Evolutionary conservation across 2,797 vertebrate genomes (phyloP).

Genomic region (Erpetoichthys calabaricus): DNA sequence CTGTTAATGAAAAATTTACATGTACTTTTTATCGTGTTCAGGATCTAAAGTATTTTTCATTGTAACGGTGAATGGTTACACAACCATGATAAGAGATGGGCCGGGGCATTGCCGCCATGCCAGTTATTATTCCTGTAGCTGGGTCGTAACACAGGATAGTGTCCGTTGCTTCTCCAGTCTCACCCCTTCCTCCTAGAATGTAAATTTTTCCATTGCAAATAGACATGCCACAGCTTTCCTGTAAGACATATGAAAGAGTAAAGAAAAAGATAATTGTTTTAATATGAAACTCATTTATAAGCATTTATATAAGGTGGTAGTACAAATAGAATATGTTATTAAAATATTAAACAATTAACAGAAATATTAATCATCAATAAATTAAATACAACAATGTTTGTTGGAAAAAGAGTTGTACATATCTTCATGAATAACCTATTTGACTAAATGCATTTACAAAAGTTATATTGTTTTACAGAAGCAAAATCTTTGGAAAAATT

Average conservation of each 20-base stretch:
- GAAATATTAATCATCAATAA: too few species aligned
- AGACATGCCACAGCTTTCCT: constrained; percentile 97
- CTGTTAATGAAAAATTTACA: too few species aligned
- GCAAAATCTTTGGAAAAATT: too few species aligned
- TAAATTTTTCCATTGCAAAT: constrained; percentile 96
- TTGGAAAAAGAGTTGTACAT: too few species aligned
- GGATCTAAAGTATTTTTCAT: constrained; percentile 65
- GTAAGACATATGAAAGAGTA: constrained; percentile 7
- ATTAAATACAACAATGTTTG: too few species aligned
- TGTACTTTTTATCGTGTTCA: neutral
- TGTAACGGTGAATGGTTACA: constrained; percentile 92
- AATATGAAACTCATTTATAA: neutral
- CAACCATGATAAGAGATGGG: constrained; percentile 95
- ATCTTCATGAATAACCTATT: too few species aligned
- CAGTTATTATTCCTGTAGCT: constrained; percentile 81
- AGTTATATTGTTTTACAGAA: too few species aligned
- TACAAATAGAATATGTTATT: too few species aligned
- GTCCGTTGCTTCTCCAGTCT: constrained; percentile 83
- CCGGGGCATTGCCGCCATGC: constrained; percentile 83
- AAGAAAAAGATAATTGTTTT: neutral
- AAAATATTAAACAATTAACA: too few species aligned
- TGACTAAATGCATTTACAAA: too few species aligned
- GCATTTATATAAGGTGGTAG: too few species aligned
- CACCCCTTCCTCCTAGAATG: constrained; percentile 85
- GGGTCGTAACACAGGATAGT: constrained; percentile 89